Percentiles rank a stretch among this genome's conserved stretches.
phyloP scores from a whole-genome alignment of 2,113 vertebrate species.

The Colistium nudipinnis region DNA sequence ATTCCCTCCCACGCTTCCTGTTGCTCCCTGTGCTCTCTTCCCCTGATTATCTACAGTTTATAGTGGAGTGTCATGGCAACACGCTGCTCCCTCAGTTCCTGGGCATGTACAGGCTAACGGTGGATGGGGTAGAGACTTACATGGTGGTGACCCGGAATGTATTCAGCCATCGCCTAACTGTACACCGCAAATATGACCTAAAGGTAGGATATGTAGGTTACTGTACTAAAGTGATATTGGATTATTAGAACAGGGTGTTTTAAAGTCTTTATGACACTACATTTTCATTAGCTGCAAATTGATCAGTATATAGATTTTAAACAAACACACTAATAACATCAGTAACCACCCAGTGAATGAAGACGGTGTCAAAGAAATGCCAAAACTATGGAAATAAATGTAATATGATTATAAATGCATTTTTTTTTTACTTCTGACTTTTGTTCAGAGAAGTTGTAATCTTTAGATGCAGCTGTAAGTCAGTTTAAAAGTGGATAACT shows the following conservation, averaged over 20 bases:
- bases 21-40: slow-evolving; percentile 6
- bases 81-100: slow-evolving; percentile 97
- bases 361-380: not conserved
- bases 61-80: slow-evolving; percentile 97
- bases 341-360: not conserved
- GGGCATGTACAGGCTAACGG: slow-evolving; percentile 96
- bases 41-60: slow-evolving; percentile 83
- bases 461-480: too few relatives aligned
- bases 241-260: not conserved
- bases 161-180: slow-evolving; percentile 93
- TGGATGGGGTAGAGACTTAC: slow-evolving; percentile 96
- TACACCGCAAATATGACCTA: slow-evolving; percentile 96
- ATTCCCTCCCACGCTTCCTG: slow-evolving; percentile 29
- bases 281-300: not conserved
- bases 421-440: not conserved
- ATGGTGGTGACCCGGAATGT: slow-evolving; percentile 97
- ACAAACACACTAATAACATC: not conserved
- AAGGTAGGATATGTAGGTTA: slow-evolving; percentile 82
- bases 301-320: not conserved
- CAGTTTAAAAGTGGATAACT: too few relatives aligned
- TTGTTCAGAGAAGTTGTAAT: too few relatives aligned
- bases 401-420: not conserved
- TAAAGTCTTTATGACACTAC: too few relatives aligned
- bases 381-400: not conserved
- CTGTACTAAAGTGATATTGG: not conserved